A percentile compares a stretch with the other conserved stretches of the same genome.
Evolutionary conservation across 2,113 vertebrate species (phyloP).

Genomic region (Motacilla tschutschensis): DNA sequence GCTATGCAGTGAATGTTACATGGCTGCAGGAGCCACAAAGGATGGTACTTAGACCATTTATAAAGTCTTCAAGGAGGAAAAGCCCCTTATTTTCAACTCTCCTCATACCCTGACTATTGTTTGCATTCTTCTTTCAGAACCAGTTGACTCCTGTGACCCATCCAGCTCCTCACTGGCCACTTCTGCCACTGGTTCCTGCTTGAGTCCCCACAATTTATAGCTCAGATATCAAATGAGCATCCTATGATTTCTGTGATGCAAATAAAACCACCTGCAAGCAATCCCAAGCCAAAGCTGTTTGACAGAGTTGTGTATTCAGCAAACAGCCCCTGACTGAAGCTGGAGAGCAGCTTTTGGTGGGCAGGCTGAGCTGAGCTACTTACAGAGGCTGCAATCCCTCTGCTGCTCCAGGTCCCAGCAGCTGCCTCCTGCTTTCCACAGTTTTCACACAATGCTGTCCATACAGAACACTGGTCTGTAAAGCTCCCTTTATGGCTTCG

Average conservation of each 20-base stretch:
- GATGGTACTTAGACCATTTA: background rate
- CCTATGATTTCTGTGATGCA: background rate
- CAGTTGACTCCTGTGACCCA: background rate
- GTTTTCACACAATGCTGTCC: background rate
- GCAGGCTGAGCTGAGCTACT: background rate
- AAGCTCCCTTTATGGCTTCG: background rate
- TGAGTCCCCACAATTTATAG: background rate
- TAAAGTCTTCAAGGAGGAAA: background rate
- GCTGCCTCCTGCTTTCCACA: background rate
- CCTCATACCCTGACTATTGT: background rate
- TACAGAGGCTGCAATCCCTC: background rate
- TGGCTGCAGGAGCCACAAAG: background rate
- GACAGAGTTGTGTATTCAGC: background rate
- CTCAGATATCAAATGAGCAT: background rate
- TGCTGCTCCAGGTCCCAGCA: background rate
- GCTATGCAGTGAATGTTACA: background rate
- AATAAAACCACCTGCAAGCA: background rate
- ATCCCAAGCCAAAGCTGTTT: background rate
- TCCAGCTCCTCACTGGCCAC: background rate
- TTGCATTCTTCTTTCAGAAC: background rate
- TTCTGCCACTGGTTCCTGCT: background rate
- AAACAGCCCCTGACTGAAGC: background rate
- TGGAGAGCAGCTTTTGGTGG: background rate
- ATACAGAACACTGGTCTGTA: background rate
- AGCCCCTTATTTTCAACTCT: background rate